Evolutionary conservation across 30 jellyfish, hydroid and myxozoan genomes (phyloP).

Genomic region (Hydra vulgaris): DNA sequence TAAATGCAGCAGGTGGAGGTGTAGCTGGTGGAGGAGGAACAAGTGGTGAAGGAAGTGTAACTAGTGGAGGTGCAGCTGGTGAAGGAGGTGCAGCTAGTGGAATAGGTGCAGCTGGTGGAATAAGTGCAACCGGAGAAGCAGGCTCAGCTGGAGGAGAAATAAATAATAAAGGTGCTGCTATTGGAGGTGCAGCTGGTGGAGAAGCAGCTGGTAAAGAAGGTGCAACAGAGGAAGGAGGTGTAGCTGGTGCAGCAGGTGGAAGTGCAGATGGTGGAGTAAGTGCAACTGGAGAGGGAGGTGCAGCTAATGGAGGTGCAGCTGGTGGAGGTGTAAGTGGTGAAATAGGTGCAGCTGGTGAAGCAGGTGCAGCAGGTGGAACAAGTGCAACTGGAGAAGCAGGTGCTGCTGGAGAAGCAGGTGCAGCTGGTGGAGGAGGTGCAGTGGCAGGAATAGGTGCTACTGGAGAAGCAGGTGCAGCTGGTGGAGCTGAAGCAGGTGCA

Average conservation of each 20-base stretch:
- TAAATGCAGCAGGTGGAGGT: conserved; percentile 16
- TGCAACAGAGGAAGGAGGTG: conserved; percentile 13
- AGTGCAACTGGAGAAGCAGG: conserved; percentile 30
- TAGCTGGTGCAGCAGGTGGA: background rate
- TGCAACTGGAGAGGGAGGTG: conserved; percentile 32
- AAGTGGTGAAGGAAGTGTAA: conserved; percentile 17
- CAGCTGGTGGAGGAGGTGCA: conserved; percentile 34
- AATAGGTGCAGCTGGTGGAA: conserved; percentile 30
- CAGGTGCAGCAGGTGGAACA: conserved; percentile 32
- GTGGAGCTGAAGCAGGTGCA: conserved; percentile 27
- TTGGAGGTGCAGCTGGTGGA: conserved; percentile 25
- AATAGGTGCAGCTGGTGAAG: conserved; percentile 18
- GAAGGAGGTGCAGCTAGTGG: conserved; percentile 26
- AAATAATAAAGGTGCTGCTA: conserved; percentile 27
- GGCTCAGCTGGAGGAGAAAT: conserved; percentile 17
- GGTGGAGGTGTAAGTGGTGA: conserved; percentile 20
- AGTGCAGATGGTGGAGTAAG: conserved; percentile 19
- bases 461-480: conserved; percentile 19
- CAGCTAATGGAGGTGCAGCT: conserved; percentile 23
- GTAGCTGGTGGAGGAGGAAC: conserved; percentile 28
- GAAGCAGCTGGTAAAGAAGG: conserved; percentile 31
- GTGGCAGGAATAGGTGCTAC: conserved; percentile 26
- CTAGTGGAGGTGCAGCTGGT: conserved; percentile 34
- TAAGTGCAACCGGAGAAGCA: conserved; percentile 26
- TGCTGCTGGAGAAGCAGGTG: conserved; percentile 23